Base-by-base conservation (phyloP, 2,888 invertebrate species). In the Apotomis turbidana region DNA sequence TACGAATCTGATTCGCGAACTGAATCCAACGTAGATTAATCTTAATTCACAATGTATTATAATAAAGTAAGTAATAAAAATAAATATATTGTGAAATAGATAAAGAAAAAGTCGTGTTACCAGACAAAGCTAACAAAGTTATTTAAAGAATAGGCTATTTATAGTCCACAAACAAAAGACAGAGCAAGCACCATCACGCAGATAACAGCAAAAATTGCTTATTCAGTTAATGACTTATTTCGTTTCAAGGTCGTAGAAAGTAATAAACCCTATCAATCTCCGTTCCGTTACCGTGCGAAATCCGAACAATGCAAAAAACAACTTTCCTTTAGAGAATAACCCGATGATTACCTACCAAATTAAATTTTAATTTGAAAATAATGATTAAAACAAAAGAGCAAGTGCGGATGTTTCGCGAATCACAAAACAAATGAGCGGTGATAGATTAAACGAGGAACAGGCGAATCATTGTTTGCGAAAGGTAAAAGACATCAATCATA, bases 221-320 rank as follows among this genome's bases (percentile, higher is more conserved):
- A 67, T 55, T 68, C 61, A 58, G 27, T 82, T 77, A 83, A 86
- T 85, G 82, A 80, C 82, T 83, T 82, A 82, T 82, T 84, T 82
- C 81, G 84, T 82, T 83, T 78, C 73, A 79, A 79, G 77, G 78
- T 76, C 75, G 79, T 83, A 79, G 86, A 85, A 84, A 81, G 85
- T 82, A 79, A 79, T 82, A 81, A 76, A 78, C 76, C 72, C 76
- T 76, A 77, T 76, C 76, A 76, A 73, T 78, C 81, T 80, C 79
- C 80, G 79, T 77, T 78, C 78, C 77, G 78, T 76, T 73, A 57
- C 74, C 85, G 86, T 86, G 86, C 84, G 85, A 87, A 87, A 81
- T 78, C 76, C 75, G 76, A 79, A 86, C 84, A 85, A 83, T 84
- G 79, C 76, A 77, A 78, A 80, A 83, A 81, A 78, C 71, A 76